Conservation (phyloP, 2,888 invertebrate genomes). For the Lordiphosa andalusiaca region DNA sequence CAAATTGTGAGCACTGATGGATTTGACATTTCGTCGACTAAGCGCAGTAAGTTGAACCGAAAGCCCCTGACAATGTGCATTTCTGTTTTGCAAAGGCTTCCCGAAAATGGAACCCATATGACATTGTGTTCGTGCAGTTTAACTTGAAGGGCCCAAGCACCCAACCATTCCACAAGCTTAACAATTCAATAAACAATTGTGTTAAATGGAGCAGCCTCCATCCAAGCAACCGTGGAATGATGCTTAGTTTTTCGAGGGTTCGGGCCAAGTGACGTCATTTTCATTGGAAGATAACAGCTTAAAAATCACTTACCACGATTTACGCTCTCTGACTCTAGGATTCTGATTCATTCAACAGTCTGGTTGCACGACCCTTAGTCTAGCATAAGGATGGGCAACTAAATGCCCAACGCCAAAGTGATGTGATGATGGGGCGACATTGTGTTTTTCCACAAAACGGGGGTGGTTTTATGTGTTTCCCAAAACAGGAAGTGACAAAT, state of each 20-base stretch:
- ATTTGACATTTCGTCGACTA: constrained; percentile 78
- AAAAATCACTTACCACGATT: constrained; percentile 76
- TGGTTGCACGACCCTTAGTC: constrained; percentile 26
- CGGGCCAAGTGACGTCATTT: constrained; percentile 59
- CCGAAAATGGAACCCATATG: constrained; percentile 32
- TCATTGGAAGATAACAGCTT: constrained; percentile 56
- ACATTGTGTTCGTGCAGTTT: constrained; percentile 61
- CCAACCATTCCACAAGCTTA: constrained; percentile 28
- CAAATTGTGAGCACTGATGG: constrained; percentile 79
- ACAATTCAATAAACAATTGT: constrained; percentile 76
- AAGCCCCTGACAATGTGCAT: constrained; percentile 70
- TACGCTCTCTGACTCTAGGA: constrained; percentile 47
- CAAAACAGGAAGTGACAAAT: constrained; percentile 70
- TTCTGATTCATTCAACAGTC: constrained; percentile 73
- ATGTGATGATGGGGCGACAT: constrained; percentile 56
- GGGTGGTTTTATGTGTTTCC: constrained; percentile 57
- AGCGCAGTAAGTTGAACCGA: constrained; percentile 70
- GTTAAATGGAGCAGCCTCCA: constrained; percentile 59
- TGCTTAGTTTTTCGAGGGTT: constrained; percentile 32
- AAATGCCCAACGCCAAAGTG: constrained; percentile 41
- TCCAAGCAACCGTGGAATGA: constrained; percentile 47
- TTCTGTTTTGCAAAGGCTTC: constrained; percentile 49
- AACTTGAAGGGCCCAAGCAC: constrained; percentile 54
- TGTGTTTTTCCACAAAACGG: constrained; percentile 32
- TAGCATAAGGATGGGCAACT: constrained; percentile 55